A percentile compares a stretch with the other conserved stretches of the same genome.
phyloP scores from a whole-genome alignment of 2,113 vertebrate species.

The Mus musculus region DNA sequence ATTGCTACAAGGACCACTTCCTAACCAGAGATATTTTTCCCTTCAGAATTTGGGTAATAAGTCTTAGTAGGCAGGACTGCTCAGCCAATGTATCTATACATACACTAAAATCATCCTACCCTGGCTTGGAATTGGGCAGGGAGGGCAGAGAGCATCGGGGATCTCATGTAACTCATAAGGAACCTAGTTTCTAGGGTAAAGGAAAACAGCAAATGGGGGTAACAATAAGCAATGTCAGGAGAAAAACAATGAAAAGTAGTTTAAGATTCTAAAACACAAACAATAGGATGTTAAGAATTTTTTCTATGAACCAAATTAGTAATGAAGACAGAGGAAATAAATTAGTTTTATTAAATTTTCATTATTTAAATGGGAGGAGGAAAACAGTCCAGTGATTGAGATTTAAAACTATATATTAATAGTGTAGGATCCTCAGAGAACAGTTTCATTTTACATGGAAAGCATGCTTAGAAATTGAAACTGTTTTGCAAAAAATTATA shows the following conservation, averaged over 20 bases:
- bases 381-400: conserved; percentile 54
- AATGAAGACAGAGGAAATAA: conserved; percentile 40
- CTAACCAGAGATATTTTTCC: neutral
- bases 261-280: conserved; percentile 12
- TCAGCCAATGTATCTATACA: neutral
- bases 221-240: neutral
- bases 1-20: neutral
- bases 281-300: conserved; percentile 14
- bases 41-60: neutral
- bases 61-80: neutral
- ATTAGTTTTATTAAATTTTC: conserved; percentile 45
- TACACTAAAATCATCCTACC: neutral
- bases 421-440: conserved; percentile 39
- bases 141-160: neutral
- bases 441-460: conserved; percentile 50
- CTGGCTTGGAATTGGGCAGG: neutral
- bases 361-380: conserved; percentile 26
- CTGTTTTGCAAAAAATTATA: conserved; percentile 42
- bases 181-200: neutral
- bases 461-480: conserved; percentile 55
- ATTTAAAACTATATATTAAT: conserved; percentile 47
- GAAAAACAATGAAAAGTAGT: neutral
- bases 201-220: neutral
- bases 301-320: conserved; percentile 23
- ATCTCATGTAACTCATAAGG: neutral